phyloP scores from a whole-genome alignment of 2,888 invertebrate species.

The Cheilosia urbana region DNA sequence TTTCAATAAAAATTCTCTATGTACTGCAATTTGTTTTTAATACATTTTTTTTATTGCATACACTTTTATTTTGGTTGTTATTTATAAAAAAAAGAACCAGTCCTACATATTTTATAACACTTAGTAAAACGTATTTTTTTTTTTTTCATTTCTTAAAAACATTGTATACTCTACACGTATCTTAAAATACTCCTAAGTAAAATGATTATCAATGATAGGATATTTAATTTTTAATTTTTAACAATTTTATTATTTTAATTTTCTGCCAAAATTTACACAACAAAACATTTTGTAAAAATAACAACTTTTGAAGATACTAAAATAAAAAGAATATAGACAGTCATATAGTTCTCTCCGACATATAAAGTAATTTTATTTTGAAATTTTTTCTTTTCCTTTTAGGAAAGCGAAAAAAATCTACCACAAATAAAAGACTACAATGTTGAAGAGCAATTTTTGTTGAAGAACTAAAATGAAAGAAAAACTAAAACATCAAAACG shows the following conservation, averaged over 20 bases:
- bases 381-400: constrained; percentile 4
- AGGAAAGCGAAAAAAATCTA: constrained; percentile 28
- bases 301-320: constrained; percentile 51
- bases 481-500: constrained; percentile 15
- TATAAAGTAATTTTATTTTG: constrained; percentile 42
- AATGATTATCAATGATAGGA: constrained; percentile 66
- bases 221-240: background rate
- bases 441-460: constrained; percentile 10
- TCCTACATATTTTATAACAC: constrained; percentile 33
- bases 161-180: constrained; percentile 17
- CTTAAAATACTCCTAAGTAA: constrained; percentile 50
- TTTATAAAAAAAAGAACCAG: constrained; percentile 36
- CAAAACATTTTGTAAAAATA: constrained; percentile 38
- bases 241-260: background rate
- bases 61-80: no score
- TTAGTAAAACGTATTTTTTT: constrained; percentile 1
- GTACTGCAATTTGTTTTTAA: no score
- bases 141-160: background rate
- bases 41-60: background rate
- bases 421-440: constrained; percentile 36
- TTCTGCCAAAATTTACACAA: constrained; percentile 39
- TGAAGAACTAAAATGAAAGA: constrained; percentile 2
- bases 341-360: constrained; percentile 77
- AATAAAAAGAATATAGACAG: constrained; percentile 75
- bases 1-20: no score